Evolutionary conservation across 37 sponge, comb jelly and placozoan species (phyloP).

Genomic region (Cladorhizidae sp.): DNA sequence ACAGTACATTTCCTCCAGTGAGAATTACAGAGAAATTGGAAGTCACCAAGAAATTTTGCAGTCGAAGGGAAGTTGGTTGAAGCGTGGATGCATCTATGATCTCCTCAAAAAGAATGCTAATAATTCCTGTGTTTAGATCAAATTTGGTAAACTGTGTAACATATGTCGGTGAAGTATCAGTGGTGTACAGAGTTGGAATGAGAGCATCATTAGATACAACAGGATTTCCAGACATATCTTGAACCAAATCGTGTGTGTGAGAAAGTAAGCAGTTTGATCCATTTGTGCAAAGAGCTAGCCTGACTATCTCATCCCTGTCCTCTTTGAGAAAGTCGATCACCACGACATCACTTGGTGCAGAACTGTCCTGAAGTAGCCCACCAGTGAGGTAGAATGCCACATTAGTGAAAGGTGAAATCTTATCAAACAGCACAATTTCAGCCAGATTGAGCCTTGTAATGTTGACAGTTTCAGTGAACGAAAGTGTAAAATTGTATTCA

Average conservation of each 20-base stretch:
- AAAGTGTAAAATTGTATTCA: slow-evolving; percentile 64
- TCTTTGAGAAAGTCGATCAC: slow-evolving; percentile 42
- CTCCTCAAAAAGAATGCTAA: slow-evolving; percentile 75
- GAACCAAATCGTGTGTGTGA: slow-evolving; percentile 39
- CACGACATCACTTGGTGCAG: slow-evolving; percentile 46
- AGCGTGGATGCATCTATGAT: slow-evolving; percentile 73
- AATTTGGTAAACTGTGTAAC: slow-evolving; percentile 61
- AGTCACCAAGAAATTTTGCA: slow-evolving; percentile 53
- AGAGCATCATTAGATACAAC: slow-evolving; percentile 29
- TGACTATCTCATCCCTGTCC: slow-evolving; percentile 80
- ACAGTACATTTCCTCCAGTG: slow-evolving; percentile 68
- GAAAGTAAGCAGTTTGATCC: slow-evolving; percentile 53
- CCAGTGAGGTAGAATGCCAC: slow-evolving; percentile 71
- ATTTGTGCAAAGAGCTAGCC: slow-evolving; percentile 67
- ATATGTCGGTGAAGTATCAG: slow-evolving; percentile 57
- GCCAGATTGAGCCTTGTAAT: slow-evolving; percentile 70
- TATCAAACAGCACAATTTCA: slow-evolving; percentile 47
- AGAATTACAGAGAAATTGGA: slow-evolving; percentile 44
- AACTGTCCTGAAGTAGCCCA: slow-evolving; percentile 28
- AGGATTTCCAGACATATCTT: slow-evolving; percentile 73
- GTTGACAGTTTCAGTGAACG: slow-evolving; percentile 88
- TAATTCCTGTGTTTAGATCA: slow-evolving; percentile 75
- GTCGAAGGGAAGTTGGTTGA: slow-evolving; percentile 53
- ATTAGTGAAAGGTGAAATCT: slow-evolving; percentile 8
- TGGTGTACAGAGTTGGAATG: slow-evolving; percentile 26